Base-by-base conservation (phyloP, 2,888 invertebrate genomes). In the Agriotes lineatus region DNA sequence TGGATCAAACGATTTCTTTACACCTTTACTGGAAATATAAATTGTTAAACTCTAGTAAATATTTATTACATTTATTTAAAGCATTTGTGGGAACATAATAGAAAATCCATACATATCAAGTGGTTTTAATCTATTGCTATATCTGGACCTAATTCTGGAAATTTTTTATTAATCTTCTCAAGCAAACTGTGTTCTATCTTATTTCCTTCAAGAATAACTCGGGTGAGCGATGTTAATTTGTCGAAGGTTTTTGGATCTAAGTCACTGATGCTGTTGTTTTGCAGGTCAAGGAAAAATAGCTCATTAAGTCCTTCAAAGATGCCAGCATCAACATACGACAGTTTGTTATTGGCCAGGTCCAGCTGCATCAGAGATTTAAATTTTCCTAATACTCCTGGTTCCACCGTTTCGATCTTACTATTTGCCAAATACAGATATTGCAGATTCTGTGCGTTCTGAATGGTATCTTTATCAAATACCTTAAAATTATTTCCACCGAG, bases 191-290 rank as follows among this genome's bases (percentile, higher is more conserved):
- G 33, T 5, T 54, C n/a, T 2, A 69, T n/a, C 12, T 18, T 35
- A 64, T 69, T 69, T 10, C 64, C 60, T 16, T 64, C 64, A 12
- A 69, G 19, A 14, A 5, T 1, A 5, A 69, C 44, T 45, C 16
- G 22, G 20, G 19, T 57, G 22, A 69, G 59, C 14, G 37, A 20
- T 18, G 48, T 33, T 7, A 63, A 12, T 33, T 59, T 33, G 35
- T 54, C 37, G 14, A 69, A 69, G 0, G 42, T 30, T 12, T 64
- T 22, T 1, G 52, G 22, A 25, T 30, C 44, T n/a, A 69, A 30
- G 3, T 60, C 33, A 6, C 20, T 25, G 2, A 69, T 35, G 16
- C 52, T 45, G 30, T 69, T 69, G 10, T 69, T 69, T n/a, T 4
- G n/a, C 18, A 69, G 48, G 20, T 54, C 30, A 7, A 69, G 4